phyloP scores from a whole-genome alignment of 1,140 invertebrate genomes.

The Drosophila setifemur region DNA sequence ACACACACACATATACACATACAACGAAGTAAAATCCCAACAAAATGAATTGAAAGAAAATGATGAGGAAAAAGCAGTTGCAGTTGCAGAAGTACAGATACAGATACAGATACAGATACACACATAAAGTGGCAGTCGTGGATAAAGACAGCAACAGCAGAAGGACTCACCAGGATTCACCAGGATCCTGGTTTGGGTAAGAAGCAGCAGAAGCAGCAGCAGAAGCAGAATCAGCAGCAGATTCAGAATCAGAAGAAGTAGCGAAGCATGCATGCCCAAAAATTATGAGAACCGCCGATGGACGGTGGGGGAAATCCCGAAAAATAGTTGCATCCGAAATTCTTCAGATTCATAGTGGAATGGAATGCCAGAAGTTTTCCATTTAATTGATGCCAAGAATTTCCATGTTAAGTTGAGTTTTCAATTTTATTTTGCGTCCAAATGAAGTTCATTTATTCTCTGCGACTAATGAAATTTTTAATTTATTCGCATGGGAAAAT shows the following conservation, averaged over 20 bases:
- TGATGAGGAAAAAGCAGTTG: constrained; percentile 37
- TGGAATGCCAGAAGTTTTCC: too few species aligned
- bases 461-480: too few species aligned
- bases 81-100: constrained; percentile 11
- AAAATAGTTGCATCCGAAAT: not conserved
- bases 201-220: too few species aligned
- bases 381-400: too few species aligned
- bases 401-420: too few species aligned
- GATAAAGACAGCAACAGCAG: constrained; percentile 17
- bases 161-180: constrained; percentile 18
- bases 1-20: constrained; percentile 1
- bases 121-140: constrained; percentile 17
- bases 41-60: constrained; percentile 42
- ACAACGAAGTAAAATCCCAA: constrained; percentile 46
- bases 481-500: too few species aligned
- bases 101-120: not conserved
- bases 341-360: too few species aligned
- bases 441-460: too few species aligned
- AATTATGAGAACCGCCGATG: constrained; percentile 31
- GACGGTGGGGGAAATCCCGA: constrained; percentile 34
- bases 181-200: constrained; percentile 2
- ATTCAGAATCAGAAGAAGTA: too few species aligned
- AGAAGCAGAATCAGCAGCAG: too few species aligned
- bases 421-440: too few species aligned
- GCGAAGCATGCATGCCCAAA: constrained; percentile 34